Conservation (phyloP, 2,888 invertebrate genomes). For the Ochropacha duplaris region DNA sequence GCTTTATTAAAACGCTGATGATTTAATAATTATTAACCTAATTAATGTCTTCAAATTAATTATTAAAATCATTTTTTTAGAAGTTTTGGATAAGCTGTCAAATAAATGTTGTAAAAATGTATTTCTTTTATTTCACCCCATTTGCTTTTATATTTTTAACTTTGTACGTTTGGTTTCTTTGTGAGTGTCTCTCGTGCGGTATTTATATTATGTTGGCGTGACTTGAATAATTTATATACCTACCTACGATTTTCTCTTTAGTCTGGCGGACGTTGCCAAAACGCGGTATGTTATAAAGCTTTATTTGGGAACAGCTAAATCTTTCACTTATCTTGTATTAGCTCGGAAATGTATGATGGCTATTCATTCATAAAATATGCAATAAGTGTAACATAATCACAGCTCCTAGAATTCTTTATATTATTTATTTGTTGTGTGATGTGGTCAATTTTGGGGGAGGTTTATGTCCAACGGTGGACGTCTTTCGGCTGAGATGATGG, state of each 20-base stretch:
- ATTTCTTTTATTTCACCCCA: conserved; percentile 56
- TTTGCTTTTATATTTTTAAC: conserved; percentile 18
- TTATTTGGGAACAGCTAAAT: not conserved
- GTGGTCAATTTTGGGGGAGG: no score
- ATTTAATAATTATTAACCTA: not conserved
- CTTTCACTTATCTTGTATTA: not conserved
- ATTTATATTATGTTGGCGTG: conserved; percentile 7
- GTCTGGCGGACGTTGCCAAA: not conserved
- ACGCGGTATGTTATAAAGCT: not conserved
- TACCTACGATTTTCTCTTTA: not conserved
- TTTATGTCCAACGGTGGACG: no score
- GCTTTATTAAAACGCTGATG: conserved; percentile 1
- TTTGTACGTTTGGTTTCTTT: conserved; percentile 7
- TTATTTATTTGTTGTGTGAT: no score
- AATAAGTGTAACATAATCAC: no score
- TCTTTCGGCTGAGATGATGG: no score
- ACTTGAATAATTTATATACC: not conserved
- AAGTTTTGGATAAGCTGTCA: conserved; percentile 6
- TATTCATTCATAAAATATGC: no score
- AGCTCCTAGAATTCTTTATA: no score
- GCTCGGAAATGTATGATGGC: not conserved
- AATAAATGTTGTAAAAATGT: conserved; percentile 44
- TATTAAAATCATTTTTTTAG: not conserved
- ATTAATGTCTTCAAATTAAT: not conserved
- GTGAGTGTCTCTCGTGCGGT: conserved; percentile 10